These are phyloP conservation scores for Pseudococcus jackbeardsleyi DNA, from an alignment of 2,888 invertebrate species.

Conservation along the genomic window DNA sequence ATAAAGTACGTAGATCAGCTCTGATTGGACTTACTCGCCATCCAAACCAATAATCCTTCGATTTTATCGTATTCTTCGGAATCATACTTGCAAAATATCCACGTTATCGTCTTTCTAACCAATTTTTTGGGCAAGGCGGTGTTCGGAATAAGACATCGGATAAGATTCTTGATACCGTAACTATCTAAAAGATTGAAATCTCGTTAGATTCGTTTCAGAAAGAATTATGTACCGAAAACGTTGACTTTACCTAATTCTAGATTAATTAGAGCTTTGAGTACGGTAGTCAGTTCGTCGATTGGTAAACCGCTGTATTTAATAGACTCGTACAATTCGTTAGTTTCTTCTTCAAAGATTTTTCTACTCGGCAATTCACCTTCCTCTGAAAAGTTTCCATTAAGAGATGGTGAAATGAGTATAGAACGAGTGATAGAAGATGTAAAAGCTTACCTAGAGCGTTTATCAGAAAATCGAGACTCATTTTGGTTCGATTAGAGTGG, in stretches of 20 bases:
- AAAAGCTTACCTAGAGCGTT: slow-evolving; percentile 11
- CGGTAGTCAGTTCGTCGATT: not conserved
- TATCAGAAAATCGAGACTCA: not conserved
- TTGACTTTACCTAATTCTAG: not conserved
- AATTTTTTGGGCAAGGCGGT: not conserved
- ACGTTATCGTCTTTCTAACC: not conserved
- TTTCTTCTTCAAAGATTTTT: not conserved
- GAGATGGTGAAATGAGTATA: not conserved
- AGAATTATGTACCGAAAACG: not conserved
- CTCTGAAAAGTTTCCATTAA: not conserved
- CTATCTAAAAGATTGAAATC: not conserved
- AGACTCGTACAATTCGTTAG: not conserved
- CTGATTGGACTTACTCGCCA: not conserved
- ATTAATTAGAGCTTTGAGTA: not conserved
- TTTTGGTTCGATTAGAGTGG: not conserved
- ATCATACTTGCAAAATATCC: slow-evolving; percentile 1
- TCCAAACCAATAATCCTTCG: not conserved
- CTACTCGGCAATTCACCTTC: not conserved
- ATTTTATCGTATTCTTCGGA: slow-evolving; percentile 2
- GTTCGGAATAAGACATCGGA: not conserved
- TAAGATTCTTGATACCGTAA: not conserved
- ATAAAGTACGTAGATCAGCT: not conserved
- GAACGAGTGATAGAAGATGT: not conserved
- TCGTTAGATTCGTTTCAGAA: not conserved
- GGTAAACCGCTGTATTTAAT: not conserved